Base-by-base conservation (phyloP, 2,888 invertebrate species). In the Hirtodrosophila trivittata region DNA sequence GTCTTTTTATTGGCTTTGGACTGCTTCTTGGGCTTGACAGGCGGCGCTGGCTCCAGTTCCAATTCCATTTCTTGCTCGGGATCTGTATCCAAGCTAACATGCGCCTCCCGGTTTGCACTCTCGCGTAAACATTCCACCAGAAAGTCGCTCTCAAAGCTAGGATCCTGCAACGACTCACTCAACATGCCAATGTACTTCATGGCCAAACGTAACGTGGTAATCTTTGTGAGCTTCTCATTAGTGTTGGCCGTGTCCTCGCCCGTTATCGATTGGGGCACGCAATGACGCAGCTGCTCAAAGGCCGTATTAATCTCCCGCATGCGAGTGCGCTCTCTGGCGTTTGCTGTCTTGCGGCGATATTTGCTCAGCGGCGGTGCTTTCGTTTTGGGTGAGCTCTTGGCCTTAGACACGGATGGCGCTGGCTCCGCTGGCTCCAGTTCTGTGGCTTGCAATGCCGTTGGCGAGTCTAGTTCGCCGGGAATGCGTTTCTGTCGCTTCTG, bases 261-360 rank as follows among this genome's bases (percentile, higher is more conserved):
- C 3, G 86, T 87, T 12, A 91, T 87, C 1, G 90, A 78, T 39
- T 87, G 85, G 5, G 97, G 97, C 8, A 97, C 94, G 16, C 95
- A 95, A 10, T 93, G 92, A 16, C 96, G 92, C 6, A 97, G 92
- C 1, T 94, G 93, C 88, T 97, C 97, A 90, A 97, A 97, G 0
- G 97, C 97, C 62, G 94, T 93, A 91, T 97, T 97, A 77, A 97
- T 97, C 89, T 97, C 97, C 43, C 95, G 92, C 97, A 97, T 97
- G 54, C 97, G 93, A 72, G 94, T 95, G 26, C 97, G 91, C 87
- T 97, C 97, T 25, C 97, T 91, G 0, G 97, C 96, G 91, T 97
- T 97, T 9, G 97, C 97, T 0, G 97, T 97, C 92, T 96, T 96
- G 78, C 97, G 92, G 18, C 97, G 92, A 91, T 97, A 97, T 90